Conservation (phyloP, 2,113 vertebrate genomes). For the Origma solitaria region DNA sequence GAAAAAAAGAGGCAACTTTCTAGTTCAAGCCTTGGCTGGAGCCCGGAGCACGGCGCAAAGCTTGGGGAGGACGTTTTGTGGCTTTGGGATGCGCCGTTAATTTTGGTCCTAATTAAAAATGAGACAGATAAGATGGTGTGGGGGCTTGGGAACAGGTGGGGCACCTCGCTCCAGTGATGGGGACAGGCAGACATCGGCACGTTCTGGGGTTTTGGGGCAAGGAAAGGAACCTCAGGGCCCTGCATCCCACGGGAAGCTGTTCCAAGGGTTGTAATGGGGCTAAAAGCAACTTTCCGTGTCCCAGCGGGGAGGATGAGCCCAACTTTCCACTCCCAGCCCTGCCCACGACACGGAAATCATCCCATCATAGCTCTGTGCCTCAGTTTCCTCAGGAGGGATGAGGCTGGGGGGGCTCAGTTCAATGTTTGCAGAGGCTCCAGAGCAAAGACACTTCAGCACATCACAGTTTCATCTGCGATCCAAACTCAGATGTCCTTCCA, state of each 20-base stretch:
- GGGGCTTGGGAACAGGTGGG: not conserved
- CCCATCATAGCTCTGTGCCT: not conserved
- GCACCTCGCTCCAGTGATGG: fast-evolving
- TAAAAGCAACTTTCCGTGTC: fast-evolving
- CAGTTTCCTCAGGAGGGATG: not conserved
- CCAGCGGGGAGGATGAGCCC: fast-evolving
- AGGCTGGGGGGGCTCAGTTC: fast-evolving
- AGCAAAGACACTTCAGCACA: not conserved
- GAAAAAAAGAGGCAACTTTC: constrained; percentile 10
- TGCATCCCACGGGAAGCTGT: not conserved
- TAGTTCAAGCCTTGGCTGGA: not conserved
- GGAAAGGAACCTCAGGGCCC: not conserved
- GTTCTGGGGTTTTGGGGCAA: not conserved
- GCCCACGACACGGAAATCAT: fast-evolving
- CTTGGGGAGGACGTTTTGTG: not conserved
- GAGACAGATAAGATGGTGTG: not conserved
- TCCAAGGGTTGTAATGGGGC: not conserved
- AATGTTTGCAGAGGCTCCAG: fast-evolving
- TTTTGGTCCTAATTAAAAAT: not conserved
- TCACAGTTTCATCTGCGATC: fast-evolving
- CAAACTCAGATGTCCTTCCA: fast-evolving
- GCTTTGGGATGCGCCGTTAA: fast-evolving
- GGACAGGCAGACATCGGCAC: fast-evolving
- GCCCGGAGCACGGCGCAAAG: fast-evolving
- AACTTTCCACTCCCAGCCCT: not conserved